phyloP scores from a whole-genome alignment of 2,888 invertebrate genomes.

The Dysmachus trigonus region DNA sequence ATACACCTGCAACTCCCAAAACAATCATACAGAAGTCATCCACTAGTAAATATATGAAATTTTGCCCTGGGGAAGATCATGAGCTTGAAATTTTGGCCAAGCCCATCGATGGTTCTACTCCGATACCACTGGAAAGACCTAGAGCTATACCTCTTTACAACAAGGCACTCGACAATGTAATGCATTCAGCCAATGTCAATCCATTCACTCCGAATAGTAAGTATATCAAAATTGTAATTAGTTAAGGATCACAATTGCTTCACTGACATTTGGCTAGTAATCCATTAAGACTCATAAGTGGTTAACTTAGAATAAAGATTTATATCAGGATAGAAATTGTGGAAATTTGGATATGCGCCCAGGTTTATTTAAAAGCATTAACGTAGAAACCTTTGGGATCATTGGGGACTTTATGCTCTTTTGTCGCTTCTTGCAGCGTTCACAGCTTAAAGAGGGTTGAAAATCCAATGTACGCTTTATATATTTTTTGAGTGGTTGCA shows the following conservation, averaged over 20 bases:
- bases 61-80: constrained; percentile 52
- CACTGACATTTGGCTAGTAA: neutral
- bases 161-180: constrained; percentile 56
- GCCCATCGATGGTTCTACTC: constrained; percentile 44
- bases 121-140: constrained; percentile 61
- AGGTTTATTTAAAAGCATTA: no score
- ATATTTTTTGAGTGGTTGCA: no score
- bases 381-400: no score
- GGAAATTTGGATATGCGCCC: no score
- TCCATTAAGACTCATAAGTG: neutral
- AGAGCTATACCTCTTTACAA: constrained; percentile 64
- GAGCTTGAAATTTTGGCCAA: constrained; percentile 42
- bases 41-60: constrained; percentile 68
- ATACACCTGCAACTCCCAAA: constrained; percentile 87
- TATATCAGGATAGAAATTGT: no score
- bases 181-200: constrained; percentile 76
- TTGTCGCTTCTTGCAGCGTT: no score
- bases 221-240: constrained; percentile 47
- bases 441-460: no score
- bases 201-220: constrained; percentile 84
- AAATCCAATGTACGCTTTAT: no score
- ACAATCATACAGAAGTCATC: constrained; percentile 71
- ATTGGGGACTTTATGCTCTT: no score
- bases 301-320: no score
- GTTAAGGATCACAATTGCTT: neutral